Base-by-base conservation (phyloP, 2,113 vertebrate species). In the Lasiurus cinereus region DNA sequence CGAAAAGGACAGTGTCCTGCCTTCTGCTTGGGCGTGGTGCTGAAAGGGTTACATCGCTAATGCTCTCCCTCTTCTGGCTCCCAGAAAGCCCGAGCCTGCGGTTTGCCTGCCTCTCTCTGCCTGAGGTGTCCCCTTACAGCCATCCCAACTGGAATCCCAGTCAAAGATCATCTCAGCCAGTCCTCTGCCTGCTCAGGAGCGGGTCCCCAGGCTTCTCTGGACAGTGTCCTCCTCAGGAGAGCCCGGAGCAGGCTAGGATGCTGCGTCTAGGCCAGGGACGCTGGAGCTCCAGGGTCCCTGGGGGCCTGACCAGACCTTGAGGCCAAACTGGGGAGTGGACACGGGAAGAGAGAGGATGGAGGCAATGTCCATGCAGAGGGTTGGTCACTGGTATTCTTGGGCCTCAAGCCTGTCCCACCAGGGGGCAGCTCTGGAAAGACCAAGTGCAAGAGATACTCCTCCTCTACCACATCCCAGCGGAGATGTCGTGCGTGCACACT, bases 91-190 rank as follows among this genome's bases (percentile, higher is more conserved):
- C 21, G 96, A 97, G 97, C 97, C 97, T 97, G 97, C 95, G 97
- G 97, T 97, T 97, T 97, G 97, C 96, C 89, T 96, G 95, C 96
- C 85, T 96, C 74, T 86, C 59, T 97, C 96, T 83, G 97, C 95
- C 96, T 95, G 97, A 97, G 97, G 97, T 97, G 97, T 97, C 97
- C 97, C 94, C 97, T 97, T 97, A 97, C 97, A 97, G 94, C 90
- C 92, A 96, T 97, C 97, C 95, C 95, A 93, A 97, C 88, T 90
- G 96, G 94, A 97, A 97, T 95, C 94, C 92, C 13, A 97, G 97
- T 97, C 97, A 97, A 95, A 97, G 97, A 97, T 96, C 97, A 96
- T 93, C 97, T 69, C 85, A 94, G 90, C 80, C 88, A 88, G 92
- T 90, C 92, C 84, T 95, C 96, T 88, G 94, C 62, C 94, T 95